Evolutionary conservation across 2,888 invertebrate species (phyloP).

Genomic region (Drosophila affinis): DNA sequence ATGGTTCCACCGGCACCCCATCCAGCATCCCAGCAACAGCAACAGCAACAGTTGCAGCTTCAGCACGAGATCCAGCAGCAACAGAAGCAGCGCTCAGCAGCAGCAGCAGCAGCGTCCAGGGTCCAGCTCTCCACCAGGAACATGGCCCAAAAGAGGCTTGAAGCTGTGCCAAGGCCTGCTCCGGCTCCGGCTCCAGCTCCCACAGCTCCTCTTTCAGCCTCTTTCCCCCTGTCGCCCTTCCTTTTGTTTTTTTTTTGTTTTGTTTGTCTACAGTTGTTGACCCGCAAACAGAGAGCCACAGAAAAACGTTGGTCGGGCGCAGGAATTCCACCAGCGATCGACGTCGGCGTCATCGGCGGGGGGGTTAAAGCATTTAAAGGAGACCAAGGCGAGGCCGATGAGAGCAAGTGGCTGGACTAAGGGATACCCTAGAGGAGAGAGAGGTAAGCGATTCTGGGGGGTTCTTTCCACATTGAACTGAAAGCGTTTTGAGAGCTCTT

Average conservation of each 20-base stretch:
- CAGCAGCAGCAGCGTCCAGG: background rate
- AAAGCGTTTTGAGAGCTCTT: background rate
- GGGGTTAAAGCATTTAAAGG: conserved; percentile 32
- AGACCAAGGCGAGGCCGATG: conserved; percentile 1
- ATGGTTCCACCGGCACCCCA: conserved; percentile 59
- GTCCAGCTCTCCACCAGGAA: conserved; percentile 3
- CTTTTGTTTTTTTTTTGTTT: background rate
- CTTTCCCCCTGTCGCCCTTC: background rate
- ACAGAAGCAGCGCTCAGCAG: conserved; percentile 19
- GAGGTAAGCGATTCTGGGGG: background rate
- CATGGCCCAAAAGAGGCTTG: conserved; percentile 30
- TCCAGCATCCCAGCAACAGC: conserved; percentile 10
- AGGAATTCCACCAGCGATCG: conserved; percentile 31
- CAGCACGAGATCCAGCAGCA: conserved; percentile 10
- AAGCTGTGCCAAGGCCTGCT: background rate
- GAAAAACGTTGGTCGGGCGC: conserved; percentile 18
- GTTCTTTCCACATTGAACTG: background rate
- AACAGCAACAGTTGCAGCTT: conserved; percentile 15
- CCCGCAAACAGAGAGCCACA: conserved; percentile 27
- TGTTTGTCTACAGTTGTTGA: conserved; percentile 18
- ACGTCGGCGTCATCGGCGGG: conserved; percentile 19
- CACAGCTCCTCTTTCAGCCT: background rate
- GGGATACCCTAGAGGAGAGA: background rate
- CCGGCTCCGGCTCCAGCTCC: background rate
- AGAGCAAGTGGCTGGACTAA: background rate